Conservation (phyloP, 2,113 vertebrate genomes). For the Marmota flaviventris region DNA sequence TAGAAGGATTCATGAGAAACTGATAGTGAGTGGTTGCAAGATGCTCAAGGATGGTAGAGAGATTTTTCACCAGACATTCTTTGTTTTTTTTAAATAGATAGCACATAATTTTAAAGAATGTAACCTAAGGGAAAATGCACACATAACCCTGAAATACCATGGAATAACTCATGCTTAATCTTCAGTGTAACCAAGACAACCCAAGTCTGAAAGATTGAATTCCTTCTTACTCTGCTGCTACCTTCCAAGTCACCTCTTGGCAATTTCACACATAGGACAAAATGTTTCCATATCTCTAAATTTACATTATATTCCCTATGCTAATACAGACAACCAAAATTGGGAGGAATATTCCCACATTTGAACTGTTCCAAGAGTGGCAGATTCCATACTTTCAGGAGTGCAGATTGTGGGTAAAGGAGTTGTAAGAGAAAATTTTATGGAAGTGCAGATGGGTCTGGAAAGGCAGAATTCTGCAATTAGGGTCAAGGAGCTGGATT, state of each 20-base stretch:
- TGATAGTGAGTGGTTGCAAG: not conserved
- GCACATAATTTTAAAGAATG: not conserved
- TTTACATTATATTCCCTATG: not conserved
- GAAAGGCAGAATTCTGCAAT: not conserved
- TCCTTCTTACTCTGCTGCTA: not conserved
- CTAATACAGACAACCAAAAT: not conserved
- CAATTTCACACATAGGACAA: not conserved
- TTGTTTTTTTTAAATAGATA: conserved; percentile 11
- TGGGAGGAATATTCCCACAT: not conserved
- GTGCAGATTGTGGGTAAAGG: not conserved
- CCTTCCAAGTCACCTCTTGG: not conserved
- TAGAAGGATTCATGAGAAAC: not conserved
- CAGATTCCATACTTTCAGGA: not conserved
- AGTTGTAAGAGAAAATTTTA: not conserved
- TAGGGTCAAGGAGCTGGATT: not conserved
- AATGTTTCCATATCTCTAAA: not conserved
- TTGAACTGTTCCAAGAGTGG: no score
- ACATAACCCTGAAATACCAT: not conserved
- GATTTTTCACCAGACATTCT: not conserved
- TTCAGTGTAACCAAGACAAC: conserved; percentile 7
- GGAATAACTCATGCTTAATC: not conserved
- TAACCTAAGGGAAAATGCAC: not conserved
- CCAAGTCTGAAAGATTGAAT: not conserved
- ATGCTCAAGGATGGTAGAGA: not conserved
- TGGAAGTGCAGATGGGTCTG: not conserved